A percentile compares a stretch with the other conserved stretches of the same genome.
Evolutionary conservation across 1,140 invertebrate genomes (phyloP).

Genomic region (Pararge aegeria): DNA sequence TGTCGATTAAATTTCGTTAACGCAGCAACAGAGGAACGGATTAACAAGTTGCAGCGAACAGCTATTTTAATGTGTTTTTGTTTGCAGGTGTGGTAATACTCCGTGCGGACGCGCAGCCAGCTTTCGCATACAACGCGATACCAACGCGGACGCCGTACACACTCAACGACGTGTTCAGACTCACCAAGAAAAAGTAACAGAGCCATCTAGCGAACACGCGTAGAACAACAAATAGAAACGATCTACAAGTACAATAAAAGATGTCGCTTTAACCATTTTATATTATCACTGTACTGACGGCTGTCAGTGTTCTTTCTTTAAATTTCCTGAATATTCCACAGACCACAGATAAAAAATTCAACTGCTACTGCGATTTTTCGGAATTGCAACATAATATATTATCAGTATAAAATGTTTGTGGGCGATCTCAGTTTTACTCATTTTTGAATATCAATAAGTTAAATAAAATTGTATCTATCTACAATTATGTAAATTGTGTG

Average conservation of each 20-base stretch:
- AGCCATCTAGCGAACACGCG: conserved; percentile 14
- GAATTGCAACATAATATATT: too few relatives aligned
- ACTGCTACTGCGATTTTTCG: not conserved
- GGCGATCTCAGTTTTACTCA: conserved; percentile 9
- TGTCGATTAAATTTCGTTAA: too few relatives aligned
- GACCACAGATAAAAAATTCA: not conserved
- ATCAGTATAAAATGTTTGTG: too few relatives aligned
- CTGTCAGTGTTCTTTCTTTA: not conserved
- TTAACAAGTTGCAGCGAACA: too few relatives aligned
- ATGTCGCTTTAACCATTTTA: conserved; percentile 1
- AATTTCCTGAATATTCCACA: not conserved
- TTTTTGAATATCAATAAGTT: conserved; percentile 1
- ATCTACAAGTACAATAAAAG: conserved; percentile 1
- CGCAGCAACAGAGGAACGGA: too few relatives aligned
- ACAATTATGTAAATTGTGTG: not conserved
- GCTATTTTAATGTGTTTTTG: not conserved
- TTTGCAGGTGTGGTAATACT: conserved; percentile 88
- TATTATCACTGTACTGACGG: not conserved
- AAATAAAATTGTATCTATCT: not conserved
- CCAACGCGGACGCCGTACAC: conserved; percentile 81
- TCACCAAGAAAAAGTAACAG: conserved; percentile 48
- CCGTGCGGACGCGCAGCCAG: conserved; percentile 87
- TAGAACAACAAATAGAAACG: conserved; percentile 16
- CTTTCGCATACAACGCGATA: conserved; percentile 79
- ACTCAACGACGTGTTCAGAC: conserved; percentile 77